Base-by-base conservation (phyloP, 2,888 invertebrate species). In the Gymnosoma rotundatum region DNA sequence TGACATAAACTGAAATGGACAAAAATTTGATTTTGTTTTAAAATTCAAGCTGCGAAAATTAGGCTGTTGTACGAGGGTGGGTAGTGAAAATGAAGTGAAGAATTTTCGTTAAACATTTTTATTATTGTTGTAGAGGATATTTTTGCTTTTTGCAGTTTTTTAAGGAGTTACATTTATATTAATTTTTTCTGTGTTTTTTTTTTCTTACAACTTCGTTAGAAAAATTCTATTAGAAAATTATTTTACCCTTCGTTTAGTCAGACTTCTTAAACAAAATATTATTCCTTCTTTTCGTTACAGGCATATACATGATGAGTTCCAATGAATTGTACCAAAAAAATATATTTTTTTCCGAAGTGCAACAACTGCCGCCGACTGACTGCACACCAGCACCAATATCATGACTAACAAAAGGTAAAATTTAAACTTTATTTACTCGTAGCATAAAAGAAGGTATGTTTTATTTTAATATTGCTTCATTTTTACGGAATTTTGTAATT, bases 401-500 rank as follows among this genome's bases (percentile, higher is more conserved):
- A 45, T 48, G 48, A 36, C 45, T 45, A 69, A 52, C 66, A 72
- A 52, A 79, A 83, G 36, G 67, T 73, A 80, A 61, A 45, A 25
- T 78, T 69, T 32, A 52, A 69, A 73, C 66, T 63, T 72, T 61
- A 66, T 66, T 8, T 48, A 56, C 63, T 21, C 50, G 54, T 16
- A 54, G 42, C 42, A 38, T 45, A 54, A 61, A 52, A 78, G n/a
- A 32, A 12, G 52, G 63, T 54, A 72, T 72, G 48, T 72, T 79
- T 79, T 38, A 64, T 64, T 63, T 82, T 82, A 76, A 85, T 83
- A 85, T 86, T 83, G 69, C 83, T 84, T 83, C 73, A 84, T 83
- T 83, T 85, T 85, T 75, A 70, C 70, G 83, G 87, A 87, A 87
- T 87, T 86, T 76, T 78, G 83, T 87, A 86, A 87, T 87, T 87